These are phyloP conservation scores for Ophraella communa DNA, from an alignment of 2,888 invertebrate species.

Conservation along the genomic window DNA sequence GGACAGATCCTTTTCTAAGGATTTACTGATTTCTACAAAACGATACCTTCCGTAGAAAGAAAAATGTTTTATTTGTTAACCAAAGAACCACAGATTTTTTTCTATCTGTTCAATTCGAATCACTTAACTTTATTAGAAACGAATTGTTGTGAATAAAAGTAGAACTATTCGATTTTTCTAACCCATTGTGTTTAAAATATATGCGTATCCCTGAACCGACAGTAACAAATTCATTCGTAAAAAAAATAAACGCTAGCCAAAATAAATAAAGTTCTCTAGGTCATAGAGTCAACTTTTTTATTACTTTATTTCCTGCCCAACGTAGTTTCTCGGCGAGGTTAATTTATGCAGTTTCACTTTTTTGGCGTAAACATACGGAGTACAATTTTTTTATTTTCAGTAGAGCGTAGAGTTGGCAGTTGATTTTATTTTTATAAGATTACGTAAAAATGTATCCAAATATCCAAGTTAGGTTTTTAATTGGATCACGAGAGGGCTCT, in stretches of 20 bases:
- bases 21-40: too few species aligned
- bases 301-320: constrained; percentile 15
- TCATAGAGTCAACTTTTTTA: constrained; percentile 27
- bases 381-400: too few species aligned
- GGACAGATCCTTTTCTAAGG: too few species aligned
- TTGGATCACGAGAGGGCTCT: too few species aligned
- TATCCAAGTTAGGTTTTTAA: too few species aligned
- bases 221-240: constrained; percentile 31
- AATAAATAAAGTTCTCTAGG: constrained; percentile 30
- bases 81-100: too few species aligned
- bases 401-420: too few species aligned
- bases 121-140: background rate
- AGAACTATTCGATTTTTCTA: constrained; percentile 23
- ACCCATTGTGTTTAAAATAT: constrained; percentile 28
- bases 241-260: constrained; percentile 28
- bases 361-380: constrained; percentile 6
- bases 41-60: too few species aligned
- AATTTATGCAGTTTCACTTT: constrained; percentile 31
- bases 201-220: constrained; percentile 29
- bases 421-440: too few species aligned
- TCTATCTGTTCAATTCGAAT: too few species aligned
- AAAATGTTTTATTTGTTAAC: too few species aligned
- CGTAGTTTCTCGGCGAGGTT: constrained; percentile 10
- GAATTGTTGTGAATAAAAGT: constrained; percentile 17
- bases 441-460: too few species aligned